Evolutionary conservation across 1,140 invertebrate genomes (phyloP).

Genomic region (Aethina tumida): DNA sequence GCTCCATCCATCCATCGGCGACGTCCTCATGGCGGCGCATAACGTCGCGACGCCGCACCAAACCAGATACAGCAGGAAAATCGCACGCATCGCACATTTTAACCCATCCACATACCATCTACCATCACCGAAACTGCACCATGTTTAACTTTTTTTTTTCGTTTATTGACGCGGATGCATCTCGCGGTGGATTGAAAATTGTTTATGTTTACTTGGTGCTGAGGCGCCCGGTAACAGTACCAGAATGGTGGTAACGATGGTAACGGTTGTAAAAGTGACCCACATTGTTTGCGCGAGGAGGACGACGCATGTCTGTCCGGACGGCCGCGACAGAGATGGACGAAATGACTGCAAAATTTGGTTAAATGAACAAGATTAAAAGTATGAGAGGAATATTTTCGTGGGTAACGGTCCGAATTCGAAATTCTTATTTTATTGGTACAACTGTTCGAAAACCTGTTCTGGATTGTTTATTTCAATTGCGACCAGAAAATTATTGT

Average conservation of each 20-base stretch:
- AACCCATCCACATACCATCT: not conserved
- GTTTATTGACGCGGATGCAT: not conserved
- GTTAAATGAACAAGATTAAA: too few species aligned
- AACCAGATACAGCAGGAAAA: slow-evolving; percentile 7
- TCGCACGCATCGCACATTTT: slow-evolving; percentile 6
- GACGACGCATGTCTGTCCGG: too few species aligned
- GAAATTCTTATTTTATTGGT: too few species aligned
- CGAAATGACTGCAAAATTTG: too few species aligned
- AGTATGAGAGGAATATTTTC: too few species aligned
- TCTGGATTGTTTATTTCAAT: too few species aligned
- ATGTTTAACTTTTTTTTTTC: slow-evolving; percentile 7
- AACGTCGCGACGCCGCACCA: slow-evolving; percentile 1
- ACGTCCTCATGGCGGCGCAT: not conserved
- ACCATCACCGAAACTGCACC: not conserved
- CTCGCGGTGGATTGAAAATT: not conserved
- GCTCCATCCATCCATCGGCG: not conserved
- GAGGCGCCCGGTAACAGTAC: slow-evolving; percentile 11
- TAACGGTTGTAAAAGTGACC: slow-evolving; percentile 12
- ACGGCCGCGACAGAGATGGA: too few species aligned
- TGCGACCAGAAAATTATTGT: too few species aligned
- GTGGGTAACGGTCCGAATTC: too few species aligned
- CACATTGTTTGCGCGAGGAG: too few species aligned
- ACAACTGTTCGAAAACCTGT: too few species aligned
- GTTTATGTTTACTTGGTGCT: not conserved
- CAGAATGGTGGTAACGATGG: slow-evolving; percentile 13